Base-by-base conservation (phyloP, 2,797 vertebrate species). In the Margarornis squamiger region DNA sequence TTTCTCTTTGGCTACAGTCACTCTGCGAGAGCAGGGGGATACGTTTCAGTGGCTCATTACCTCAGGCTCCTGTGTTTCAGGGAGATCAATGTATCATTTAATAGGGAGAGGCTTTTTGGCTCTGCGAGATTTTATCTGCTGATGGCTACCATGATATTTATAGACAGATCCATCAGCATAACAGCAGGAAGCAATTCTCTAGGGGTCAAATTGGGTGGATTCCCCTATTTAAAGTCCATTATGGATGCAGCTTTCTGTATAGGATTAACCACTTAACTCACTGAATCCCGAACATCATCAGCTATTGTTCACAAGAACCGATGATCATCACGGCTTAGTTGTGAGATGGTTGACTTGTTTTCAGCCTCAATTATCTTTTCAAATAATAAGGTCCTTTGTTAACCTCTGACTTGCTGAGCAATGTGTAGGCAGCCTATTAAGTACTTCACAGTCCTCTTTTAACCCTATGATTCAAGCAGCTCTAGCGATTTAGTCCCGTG, bases 231-330 rank as follows among this genome's bases (percentile, higher is more conserved):
- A 94, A 93, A 92, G 61, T 58, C 76, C 67, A 86, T 93, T 96
- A 96, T 86, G 83, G 83, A 95, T 93, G 73, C 80, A 88, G 92
- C 91, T 94, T 95, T 95, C 91, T 77, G 52, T 94, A 85, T 51
- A 82, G 95, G 92, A 95, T 96, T 97, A 96, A 94, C 91, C 92
- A 96, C 92, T 96, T 94, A 95, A 86, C 51, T 90, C 90, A 93
- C 71, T 79, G 82, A 96, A 94, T 96, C 92, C 94, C 1, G 1
- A 78, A 84, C 20, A 93, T 81, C 79, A 91, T 59, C 88, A 67
- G 79, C 92, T 43, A 96, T 96, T 97, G 90, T 96, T 92, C 91
- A 65, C 20, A 65, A 63, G 85, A 95, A 96, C 54, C 71, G 92
- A 96, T 91, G 92, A 96, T 95, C 92, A 94, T 80, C 74, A 32